Base-by-base conservation (phyloP, 2,888 invertebrate genomes). In the Apotomis betuletana region DNA sequence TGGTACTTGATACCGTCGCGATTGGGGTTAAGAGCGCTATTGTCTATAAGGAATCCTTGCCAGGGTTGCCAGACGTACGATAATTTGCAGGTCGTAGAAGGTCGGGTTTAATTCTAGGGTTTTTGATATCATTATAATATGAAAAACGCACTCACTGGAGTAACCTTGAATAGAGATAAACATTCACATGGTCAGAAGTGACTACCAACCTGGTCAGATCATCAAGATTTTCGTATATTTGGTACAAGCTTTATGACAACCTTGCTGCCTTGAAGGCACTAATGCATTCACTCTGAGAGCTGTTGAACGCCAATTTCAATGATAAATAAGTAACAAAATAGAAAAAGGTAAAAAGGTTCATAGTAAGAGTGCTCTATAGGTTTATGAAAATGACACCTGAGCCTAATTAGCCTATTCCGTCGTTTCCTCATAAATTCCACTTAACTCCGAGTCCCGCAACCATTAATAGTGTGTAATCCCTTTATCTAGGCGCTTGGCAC, bases 381-480 rank as follows among this genome's bases (percentile, higher is more conserved):
- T 55, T 41, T 67, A 65, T 71, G 51, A 49, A 74, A 72, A 55
- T 67, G 44, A 36, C 73, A 74, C 74, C 77, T 74, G 77, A 76
- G 74, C 72, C 69, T 76, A 77, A 76, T 74, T 70, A 75, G 76
- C 68, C 69, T 69, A 62, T 65, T 67, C 41, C 55, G 44, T 55
- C 44, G 57, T 57, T 67, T 71, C 71, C 71, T 73, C 74, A 75
- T 78, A 77, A 76, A 79, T 76, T 77, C 73, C 69, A 67, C 64
- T 74, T 70, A 73, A 70, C 76, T 73, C 79, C 79, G 81, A 81
- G 80, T 78, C 78, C 83, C 78, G 79, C 81, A 85, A 83, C 85
- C 85, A 88, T 90, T 89, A 89, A 88, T 88, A 86, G 83, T 70
- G 77, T 79, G 83, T 91, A 90, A 90, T 89, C 90, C 87, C 83